These are phyloP conservation scores for Blastobasis lacticolella DNA, from an alignment of 2,888 invertebrate genomes.

Conservation along the genomic window DNA sequence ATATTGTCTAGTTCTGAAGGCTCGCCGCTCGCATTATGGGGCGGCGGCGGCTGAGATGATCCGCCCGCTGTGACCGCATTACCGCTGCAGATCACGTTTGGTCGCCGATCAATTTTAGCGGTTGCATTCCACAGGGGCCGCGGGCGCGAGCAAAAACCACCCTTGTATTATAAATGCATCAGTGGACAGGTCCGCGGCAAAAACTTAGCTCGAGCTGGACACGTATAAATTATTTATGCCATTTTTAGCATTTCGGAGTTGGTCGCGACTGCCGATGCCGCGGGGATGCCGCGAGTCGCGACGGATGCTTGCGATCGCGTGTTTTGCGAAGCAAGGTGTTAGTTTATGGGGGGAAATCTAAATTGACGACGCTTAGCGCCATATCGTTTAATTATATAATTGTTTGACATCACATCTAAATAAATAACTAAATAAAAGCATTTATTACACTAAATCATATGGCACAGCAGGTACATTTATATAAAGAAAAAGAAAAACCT, in stretches of 20 bases:
- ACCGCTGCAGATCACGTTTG: slow-evolving; percentile 64
- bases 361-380: no score
- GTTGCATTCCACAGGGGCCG: slow-evolving; percentile 64
- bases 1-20: no score
- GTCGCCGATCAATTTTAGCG: slow-evolving; percentile 73
- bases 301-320: no score
- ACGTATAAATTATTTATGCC: slow-evolving; percentile 73
- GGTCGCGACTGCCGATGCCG: slow-evolving; percentile 14
- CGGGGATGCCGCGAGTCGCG: not conserved
- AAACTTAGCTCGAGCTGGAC: slow-evolving; percentile 59
- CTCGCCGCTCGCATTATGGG: not conserved
- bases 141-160: slow-evolving; percentile 68
- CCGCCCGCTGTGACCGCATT: slow-evolving; percentile 32
- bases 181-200: slow-evolving; percentile 71
- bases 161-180: slow-evolving; percentile 75
- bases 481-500: no score
- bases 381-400: no score
- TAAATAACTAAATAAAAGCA: no score
- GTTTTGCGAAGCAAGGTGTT: no score
- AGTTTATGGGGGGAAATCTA: no score
- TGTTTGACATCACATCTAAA: no score
- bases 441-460: no score
- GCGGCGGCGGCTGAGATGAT: not conserved
- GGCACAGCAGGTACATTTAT: no score
- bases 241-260: slow-evolving; percentile 72